phyloP scores from a whole-genome alignment of 1,140 invertebrate genomes.

The Drosophila pseudoananassae region DNA sequence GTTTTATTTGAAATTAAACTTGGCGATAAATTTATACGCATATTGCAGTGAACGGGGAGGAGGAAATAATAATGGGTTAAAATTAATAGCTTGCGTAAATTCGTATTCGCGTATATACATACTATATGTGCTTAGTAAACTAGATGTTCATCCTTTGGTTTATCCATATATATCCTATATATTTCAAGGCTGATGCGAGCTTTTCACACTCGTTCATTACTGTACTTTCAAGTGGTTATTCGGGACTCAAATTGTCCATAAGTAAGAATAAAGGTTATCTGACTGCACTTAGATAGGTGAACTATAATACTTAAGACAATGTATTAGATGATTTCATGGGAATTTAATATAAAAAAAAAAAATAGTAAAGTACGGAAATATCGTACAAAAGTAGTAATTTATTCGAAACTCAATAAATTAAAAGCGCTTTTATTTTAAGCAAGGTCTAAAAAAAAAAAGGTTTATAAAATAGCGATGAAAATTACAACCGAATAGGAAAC shows the following conservation, averaged over 20 bases:
- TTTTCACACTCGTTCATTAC: slow-evolving; percentile 14
- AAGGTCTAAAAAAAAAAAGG: slow-evolving; percentile 9
- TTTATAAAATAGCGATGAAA: slow-evolving; percentile 13
- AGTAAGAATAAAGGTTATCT: slow-evolving; percentile 3
- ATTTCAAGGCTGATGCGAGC: slow-evolving; percentile 42
- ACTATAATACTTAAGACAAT: slow-evolving; percentile 38
- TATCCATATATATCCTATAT: slow-evolving; percentile 26
- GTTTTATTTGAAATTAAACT: slow-evolving; percentile 11
- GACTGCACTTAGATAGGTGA: slow-evolving; percentile 21
- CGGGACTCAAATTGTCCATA: background rate
- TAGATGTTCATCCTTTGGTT: slow-evolving; percentile 26
- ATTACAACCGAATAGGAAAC: slow-evolving; percentile 54
- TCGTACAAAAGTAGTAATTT: slow-evolving; percentile 38
- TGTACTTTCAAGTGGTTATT: slow-evolving; percentile 15
- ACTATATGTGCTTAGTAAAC: slow-evolving; percentile 16
- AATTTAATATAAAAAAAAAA: slow-evolving; percentile 5
- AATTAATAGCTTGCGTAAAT: slow-evolving; percentile 45
- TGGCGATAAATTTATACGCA: slow-evolving; percentile 35
- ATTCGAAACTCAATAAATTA: slow-evolving; percentile 29
- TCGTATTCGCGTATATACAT: slow-evolving; percentile 41
- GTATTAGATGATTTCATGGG: background rate
- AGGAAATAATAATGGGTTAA: slow-evolving; percentile 14
- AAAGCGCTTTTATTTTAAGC: slow-evolving; percentile 9
- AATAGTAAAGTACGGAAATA: slow-evolving; percentile 18
- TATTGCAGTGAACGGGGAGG: background rate